Conservation (phyloP, 2,888 invertebrate genomes). For the Gymnoscelis rufifasciata region DNA sequence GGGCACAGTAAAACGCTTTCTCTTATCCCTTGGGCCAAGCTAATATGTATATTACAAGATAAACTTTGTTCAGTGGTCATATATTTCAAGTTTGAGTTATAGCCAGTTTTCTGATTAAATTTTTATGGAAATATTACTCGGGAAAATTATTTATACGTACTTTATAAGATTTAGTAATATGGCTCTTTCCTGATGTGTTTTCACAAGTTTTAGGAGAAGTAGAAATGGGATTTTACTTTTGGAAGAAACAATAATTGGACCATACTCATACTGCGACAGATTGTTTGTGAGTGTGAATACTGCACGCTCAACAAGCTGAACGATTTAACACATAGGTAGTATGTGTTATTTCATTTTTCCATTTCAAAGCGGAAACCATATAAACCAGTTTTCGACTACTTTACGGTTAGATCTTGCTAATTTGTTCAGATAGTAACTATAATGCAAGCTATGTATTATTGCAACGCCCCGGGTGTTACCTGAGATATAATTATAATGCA, state of each 20-base stretch:
- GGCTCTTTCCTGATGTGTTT: conserved; percentile 19
- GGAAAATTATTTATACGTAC: conserved; percentile 34
- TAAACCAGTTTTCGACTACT: too few species aligned
- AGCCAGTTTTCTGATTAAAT: conserved; percentile 54
- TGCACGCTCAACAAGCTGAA: too few species aligned
- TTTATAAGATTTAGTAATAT: conserved; percentile 24
- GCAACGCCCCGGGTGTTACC: too few species aligned
- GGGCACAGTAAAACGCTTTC: too few species aligned
- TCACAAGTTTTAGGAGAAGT: conserved; percentile 10
- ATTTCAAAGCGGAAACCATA: too few species aligned
- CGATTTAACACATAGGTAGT: too few species aligned
- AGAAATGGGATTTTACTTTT: not conserved
- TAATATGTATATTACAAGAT: conserved; percentile 55
- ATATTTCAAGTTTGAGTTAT: conserved; percentile 62
- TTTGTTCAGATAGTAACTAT: too few species aligned
- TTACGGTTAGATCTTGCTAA: too few species aligned
- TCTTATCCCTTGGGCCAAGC: conserved; percentile 24
- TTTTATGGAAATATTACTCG: conserved; percentile 43
- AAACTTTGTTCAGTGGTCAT: conserved; percentile 66
- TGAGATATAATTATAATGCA: too few species aligned
- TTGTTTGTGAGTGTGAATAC: too few species aligned
- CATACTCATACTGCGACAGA: not conserved
- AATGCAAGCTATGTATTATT: too few species aligned
- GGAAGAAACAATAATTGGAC: not conserved
- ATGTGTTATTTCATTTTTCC: too few species aligned